Evolutionary conservation across 2,797 vertebrate genomes (phyloP).

Genomic region (Peromyscus eremicus): DNA sequence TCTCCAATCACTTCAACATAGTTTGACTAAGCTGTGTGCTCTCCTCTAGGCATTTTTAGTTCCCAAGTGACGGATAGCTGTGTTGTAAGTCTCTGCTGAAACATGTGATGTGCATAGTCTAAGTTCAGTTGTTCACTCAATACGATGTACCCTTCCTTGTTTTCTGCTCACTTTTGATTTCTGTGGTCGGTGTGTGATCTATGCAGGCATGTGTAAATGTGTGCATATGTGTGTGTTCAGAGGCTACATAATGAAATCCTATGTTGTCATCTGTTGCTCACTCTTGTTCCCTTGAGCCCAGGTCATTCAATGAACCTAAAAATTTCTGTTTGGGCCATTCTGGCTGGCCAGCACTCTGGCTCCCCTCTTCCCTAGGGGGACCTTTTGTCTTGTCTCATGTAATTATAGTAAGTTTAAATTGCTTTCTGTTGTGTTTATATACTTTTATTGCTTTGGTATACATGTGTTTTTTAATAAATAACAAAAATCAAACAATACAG

Average conservation of each 20-base stretch:
- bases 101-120: neutral
- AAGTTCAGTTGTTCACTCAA: neutral
- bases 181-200: neutral
- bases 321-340: neutral
- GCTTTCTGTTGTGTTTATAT: no score
- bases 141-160: neutral
- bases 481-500: no score
- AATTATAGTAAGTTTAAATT: no score
- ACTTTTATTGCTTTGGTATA: no score
- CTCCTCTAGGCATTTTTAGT: neutral
- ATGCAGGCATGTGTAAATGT: neutral
- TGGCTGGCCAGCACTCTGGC: neutral
- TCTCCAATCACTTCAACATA: no score
- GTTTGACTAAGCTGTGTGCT: neutral
- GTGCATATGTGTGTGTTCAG: neutral
- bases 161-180: neutral
- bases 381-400: no score
- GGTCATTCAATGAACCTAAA: neutral
- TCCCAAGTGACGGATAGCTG: rapidly evolving
- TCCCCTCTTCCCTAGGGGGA: no score
- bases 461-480: no score
- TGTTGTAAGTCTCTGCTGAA: neutral
- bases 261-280: neutral
- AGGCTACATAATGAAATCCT: rapidly evolving
- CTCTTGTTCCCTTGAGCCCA: neutral